These are phyloP conservation scores for Abscondita cerata DNA, from an alignment of 2,888 invertebrate genomes.

Conservation along the genomic window DNA sequence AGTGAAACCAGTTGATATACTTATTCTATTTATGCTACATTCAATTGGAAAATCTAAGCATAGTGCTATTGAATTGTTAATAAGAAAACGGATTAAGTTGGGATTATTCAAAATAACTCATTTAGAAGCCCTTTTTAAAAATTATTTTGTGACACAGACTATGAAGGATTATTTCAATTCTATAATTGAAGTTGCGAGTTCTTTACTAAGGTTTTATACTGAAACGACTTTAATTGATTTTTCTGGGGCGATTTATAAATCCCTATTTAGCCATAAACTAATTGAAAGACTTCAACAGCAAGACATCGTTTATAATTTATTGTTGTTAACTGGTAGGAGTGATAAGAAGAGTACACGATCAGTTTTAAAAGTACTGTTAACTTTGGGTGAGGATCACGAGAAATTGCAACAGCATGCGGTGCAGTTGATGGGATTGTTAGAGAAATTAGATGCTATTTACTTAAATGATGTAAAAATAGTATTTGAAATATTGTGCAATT, in stretches of 20 bases:
- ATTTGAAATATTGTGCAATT: conserved; percentile 78
- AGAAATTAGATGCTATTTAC: conserved; percentile 77
- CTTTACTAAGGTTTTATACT: conserved; percentile 60
- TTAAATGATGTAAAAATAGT: conserved; percentile 76
- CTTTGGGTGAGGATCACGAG: conserved; percentile 53
- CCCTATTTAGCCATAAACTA: conserved; percentile 56
- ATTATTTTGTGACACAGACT: conserved; percentile 58
- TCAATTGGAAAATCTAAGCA: conserved; percentile 67
- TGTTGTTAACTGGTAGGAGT: conserved; percentile 47
- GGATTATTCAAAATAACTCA: conserved; percentile 66
- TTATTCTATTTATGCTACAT: conserved; percentile 70
- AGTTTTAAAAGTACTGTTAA: conserved; percentile 46
- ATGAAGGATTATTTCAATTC: conserved; percentile 64
- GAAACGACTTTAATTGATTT: conserved; percentile 65
- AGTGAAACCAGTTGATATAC: conserved; percentile 72
- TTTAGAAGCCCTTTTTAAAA: conserved; percentile 64
- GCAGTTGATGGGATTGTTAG: conserved; percentile 71
- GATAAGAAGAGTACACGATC: conserved; percentile 46
- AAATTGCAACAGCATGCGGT: conserved; percentile 66
- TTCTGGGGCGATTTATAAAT: conserved; percentile 65
- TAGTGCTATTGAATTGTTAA: conserved; percentile 66
- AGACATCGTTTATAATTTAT: conserved; percentile 51
- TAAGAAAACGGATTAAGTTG: conserved; percentile 68
- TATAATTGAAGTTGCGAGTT: conserved; percentile 65
- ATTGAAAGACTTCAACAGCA: conserved; percentile 46